Evolutionary conservation across 2,113 vertebrate species (phyloP), one percentile per base, ranked within the genome.

Genomic region (Eclectus roratus): DNA sequence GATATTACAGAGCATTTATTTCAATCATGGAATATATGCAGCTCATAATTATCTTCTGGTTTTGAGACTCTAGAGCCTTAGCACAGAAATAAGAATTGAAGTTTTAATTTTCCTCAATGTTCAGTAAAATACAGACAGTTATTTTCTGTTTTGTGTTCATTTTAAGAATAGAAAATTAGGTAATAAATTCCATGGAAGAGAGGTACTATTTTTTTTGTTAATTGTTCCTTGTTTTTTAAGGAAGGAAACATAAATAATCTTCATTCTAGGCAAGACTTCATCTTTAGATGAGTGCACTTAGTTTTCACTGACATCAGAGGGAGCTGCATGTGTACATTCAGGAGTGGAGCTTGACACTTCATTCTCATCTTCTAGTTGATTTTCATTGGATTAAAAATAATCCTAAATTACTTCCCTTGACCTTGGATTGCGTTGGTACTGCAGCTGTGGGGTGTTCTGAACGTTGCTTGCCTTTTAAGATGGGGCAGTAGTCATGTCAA

Each of bases 391-490:
- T 77, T 90, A 33, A 55, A 55, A 47, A 7, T 24, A 19, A 17
- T 20, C 37, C 78, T 10, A 72, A 47, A 37, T 77, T 69, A 70
- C 47, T 76, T 46, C 68, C 69, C 78, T 43, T 84, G 80, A n/a
- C 83, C 83, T 89, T 52, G 84, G 83, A 91, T 89, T 79, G 66
- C 27, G 0, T n/a, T 94, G 87, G 61, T 88, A 80, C 69, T 95
- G 91, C 72, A 84, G 64, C 88, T 85, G 47, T 92, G 95, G 95
- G 93, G 72, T 94, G 78, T 95, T 84, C 81, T 86, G 86, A 95
- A 76, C 41, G 3, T 97, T 95, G 89, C 86, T 96, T 97, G 88
- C 93, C 95, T 91, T 96, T 94, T 78, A 92, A 89, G 82, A 65
- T 3, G 83, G 89, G 92, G 74, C 97, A 91, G 68, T 91, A 83